Conservation (phyloP, 2,888 invertebrate species). For the Ligdia adustata region DNA sequence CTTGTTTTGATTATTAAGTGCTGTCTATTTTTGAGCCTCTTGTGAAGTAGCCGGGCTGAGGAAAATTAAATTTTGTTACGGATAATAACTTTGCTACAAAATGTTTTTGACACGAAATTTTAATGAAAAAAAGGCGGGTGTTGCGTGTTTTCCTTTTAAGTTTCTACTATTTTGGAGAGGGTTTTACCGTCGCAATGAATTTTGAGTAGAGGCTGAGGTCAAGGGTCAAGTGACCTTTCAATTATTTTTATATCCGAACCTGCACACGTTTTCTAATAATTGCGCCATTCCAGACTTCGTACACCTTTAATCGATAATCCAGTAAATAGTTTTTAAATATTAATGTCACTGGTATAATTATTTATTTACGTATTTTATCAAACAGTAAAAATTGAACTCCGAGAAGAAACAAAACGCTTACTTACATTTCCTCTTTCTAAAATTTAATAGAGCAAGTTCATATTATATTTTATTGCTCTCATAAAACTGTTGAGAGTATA, state of each 20-base stretch:
- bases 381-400: too few relatives aligned
- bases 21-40: background rate
- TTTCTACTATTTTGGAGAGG: background rate
- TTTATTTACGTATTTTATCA: too few relatives aligned
- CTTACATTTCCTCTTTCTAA: too few relatives aligned
- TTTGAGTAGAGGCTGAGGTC: constrained; percentile 5
- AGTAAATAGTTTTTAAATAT: too few relatives aligned
- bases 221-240: constrained; percentile 9
- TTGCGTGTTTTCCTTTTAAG: constrained; percentile 1
- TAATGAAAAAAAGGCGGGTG: background rate
- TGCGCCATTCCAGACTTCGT: background rate
- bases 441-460: too few relatives aligned
- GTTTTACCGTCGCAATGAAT: constrained; percentile 1
- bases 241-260: constrained; percentile 7
- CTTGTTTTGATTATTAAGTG: constrained; percentile 6
- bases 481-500: too few relatives aligned
- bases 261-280: constrained; percentile 12
- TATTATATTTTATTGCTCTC: too few relatives aligned
- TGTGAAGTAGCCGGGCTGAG: background rate
- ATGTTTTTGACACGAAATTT: background rate
- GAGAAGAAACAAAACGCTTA: too few relatives aligned
- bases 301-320: too few relatives aligned
- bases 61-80: background rate
- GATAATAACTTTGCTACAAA: background rate
- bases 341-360: too few relatives aligned